A percentile compares a stretch with the other conserved stretches of the same genome.
Conservation (phyloP, 1,140 invertebrate genomes). For the Eupeodes corollae region DNA sequence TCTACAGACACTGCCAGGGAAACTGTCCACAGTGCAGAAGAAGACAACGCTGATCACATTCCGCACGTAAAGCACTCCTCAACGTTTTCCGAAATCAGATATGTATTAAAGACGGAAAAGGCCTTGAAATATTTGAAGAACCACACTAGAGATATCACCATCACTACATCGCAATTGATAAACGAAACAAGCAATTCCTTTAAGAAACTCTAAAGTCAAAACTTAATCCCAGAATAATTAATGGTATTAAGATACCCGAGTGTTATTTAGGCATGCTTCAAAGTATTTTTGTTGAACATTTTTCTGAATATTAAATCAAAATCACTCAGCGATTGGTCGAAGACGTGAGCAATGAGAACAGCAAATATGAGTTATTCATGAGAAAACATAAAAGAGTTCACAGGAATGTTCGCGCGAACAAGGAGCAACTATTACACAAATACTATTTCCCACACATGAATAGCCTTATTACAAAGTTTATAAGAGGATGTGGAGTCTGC, state of each 20-base stretch:
- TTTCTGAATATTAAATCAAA: slow-evolving; percentile 4
- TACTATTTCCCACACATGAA: too few relatives aligned
- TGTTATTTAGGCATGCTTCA: slow-evolving; percentile 4
- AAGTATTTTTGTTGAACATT: slow-evolving; percentile 3
- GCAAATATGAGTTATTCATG: slow-evolving; percentile 1
- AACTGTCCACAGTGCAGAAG: slow-evolving; percentile 3
- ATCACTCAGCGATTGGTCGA: slow-evolving; percentile 4
- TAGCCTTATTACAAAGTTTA: too few relatives aligned
- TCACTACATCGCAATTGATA: not conserved
- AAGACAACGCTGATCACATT: slow-evolving; percentile 3
- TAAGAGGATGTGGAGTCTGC: too few relatives aligned
- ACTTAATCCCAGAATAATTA: slow-evolving; percentile 5
- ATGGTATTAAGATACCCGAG: slow-evolving; percentile 4
- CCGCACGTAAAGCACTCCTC: slow-evolving; percentile 1
- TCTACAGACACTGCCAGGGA: too few relatives aligned
- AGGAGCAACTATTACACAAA: slow-evolving; percentile 3
- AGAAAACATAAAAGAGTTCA: slow-evolving; percentile 5
- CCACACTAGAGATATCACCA: slow-evolving; percentile 3
- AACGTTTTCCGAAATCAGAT: slow-evolving; percentile 9
- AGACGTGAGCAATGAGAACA: not conserved
- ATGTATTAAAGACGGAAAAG: slow-evolving; percentile 1
- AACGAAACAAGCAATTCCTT: not conserved
- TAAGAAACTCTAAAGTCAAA: slow-evolving; percentile 2
- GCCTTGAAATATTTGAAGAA: not conserved
- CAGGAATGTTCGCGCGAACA: slow-evolving; percentile 5